A percentile compares a stretch with the other conserved stretches of the same genome.
These are phyloP conservation scores for Liparis tanakae DNA, from an alignment of 2,797 vertebrate species.

Conservation along the genomic window DNA sequence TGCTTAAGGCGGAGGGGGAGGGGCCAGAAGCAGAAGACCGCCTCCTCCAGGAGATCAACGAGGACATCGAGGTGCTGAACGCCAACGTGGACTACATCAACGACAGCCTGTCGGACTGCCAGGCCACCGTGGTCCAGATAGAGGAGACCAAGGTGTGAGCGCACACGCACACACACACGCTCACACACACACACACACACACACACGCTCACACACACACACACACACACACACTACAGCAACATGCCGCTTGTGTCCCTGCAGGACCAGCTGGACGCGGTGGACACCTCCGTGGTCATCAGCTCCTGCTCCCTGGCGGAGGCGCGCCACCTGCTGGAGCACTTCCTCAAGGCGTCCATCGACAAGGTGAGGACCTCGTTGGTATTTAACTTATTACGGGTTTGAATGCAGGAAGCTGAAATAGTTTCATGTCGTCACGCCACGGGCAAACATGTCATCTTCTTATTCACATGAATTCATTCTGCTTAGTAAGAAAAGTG, in stretches of 20 bases:
- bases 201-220: neutral
- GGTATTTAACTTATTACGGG: neutral
- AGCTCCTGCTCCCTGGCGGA: slow-evolving; percentile 97
- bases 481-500: neutral
- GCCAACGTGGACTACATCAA: slow-evolving; percentile 99
- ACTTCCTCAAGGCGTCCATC: slow-evolving; percentile 96
- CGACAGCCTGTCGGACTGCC: slow-evolving; percentile 96
- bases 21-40: slow-evolving; percentile 89
- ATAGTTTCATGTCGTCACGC: neutral
- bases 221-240: slow-evolving; percentile 7
- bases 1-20: slow-evolving; percentile 83
- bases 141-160: slow-evolving; percentile 93
- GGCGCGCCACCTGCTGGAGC: slow-evolving; percentile 94
- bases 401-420: neutral
- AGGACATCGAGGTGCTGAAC: slow-evolving; percentile 94
- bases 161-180: neutral
- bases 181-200: slow-evolving; percentile 17
- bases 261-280: slow-evolving; percentile 96
- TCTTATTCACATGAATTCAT: neutral
- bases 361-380: slow-evolving; percentile 74
- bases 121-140: slow-evolving; percentile 97
- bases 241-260: slow-evolving; percentile 12
- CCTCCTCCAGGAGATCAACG: slow-evolving; percentile 91
- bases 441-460: neutral
- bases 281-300: slow-evolving; percentile 97